Base-by-base conservation (phyloP, 2,888 invertebrate species). In the Lissonota sp. region DNA sequence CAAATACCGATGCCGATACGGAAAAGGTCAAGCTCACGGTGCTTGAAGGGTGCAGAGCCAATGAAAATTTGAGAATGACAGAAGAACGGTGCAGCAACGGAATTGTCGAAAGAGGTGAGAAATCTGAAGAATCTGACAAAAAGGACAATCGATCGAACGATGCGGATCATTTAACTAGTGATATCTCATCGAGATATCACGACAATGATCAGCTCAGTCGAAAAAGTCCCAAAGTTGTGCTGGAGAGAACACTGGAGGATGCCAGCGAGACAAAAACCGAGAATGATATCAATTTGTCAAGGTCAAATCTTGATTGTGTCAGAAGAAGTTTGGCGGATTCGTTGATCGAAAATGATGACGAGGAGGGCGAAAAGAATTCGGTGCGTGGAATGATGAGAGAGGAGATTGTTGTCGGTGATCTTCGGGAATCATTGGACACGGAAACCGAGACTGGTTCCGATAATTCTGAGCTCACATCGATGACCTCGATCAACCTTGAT, bases 391-490 rank as follows among this genome's bases (percentile, higher is more conserved):
- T 3, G 80, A 67, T 7, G 16, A 14, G n/a, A 58, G 12, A 70
- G 6, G 77, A 49, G 74, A 83, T n/a, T 70, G 67, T 73, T 26
- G 67, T 71, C 5, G 82, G 83, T 26, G 79, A 83, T 8, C 42
- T 80, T n/a, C 83, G 69, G 10, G 87, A 86, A 14, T 82, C 79
- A 1, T 84, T 87, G 26, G 88, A 90, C 51, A 88, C 87, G 4
- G 89, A 88, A 26, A 89, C 88, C 10, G 91, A 91, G 58, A 89
- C 89, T 4, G 91, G 87, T 0, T 90, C 90, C n/a, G 90, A 90
- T 46, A 88, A 89, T 78, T 89, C 91, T 4, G 91, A 89, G 78
- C 51, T 80, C 6, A 77, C 87, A 6, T 84, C 87, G 37, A 84
- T 82, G 39, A 78, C 86, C 7, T 76, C 83, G 26, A 63, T 81